Conservation (phyloP, 1,140 invertebrate species). For the Zaprionus kolodkinae region DNA sequence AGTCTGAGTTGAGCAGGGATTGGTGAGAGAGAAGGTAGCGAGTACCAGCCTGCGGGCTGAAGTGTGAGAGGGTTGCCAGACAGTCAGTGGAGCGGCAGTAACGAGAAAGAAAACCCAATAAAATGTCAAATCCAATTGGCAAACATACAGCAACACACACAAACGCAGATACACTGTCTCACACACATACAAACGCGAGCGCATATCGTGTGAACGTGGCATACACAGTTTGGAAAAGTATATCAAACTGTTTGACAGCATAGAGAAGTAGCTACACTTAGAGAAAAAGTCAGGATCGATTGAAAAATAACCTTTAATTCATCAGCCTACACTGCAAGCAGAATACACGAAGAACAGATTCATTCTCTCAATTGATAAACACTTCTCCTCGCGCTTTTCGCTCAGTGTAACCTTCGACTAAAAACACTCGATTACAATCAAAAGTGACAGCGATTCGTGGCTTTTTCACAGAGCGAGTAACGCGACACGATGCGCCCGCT, state of each 20-base stretch:
- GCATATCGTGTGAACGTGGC: conserved; percentile 25
- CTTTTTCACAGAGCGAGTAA: conserved; percentile 23
- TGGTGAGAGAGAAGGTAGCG: not conserved
- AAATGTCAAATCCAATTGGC: conserved; percentile 83
- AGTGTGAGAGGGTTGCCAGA: conserved; percentile 4
- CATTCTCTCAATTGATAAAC: too few species aligned
- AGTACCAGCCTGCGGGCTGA: not conserved
- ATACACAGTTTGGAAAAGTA: conserved; percentile 64
- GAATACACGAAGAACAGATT: too few species aligned
- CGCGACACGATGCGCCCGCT: conserved; percentile 1
- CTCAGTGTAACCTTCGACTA: conserved; percentile 25
- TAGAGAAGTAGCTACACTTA: conserved; percentile 33
- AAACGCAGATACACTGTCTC: not conserved
- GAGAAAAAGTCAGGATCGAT: too few species aligned
- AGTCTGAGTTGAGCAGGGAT: conserved; percentile 1
- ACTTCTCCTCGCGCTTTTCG: not conserved
- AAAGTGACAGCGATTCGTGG: conserved; percentile 70
- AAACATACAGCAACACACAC: conserved; percentile 53
- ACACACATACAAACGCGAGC: not conserved
- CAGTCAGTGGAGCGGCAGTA: conserved; percentile 72
- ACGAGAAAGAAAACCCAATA: conserved; percentile 80
- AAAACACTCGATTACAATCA: conserved; percentile 81
- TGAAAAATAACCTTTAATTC: not conserved
- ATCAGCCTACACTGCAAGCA: not conserved
- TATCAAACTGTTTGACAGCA: conserved; percentile 75